phyloP scores from a whole-genome alignment of 2,797 vertebrate genomes.

The Knipowitschia caucasica region DNA sequence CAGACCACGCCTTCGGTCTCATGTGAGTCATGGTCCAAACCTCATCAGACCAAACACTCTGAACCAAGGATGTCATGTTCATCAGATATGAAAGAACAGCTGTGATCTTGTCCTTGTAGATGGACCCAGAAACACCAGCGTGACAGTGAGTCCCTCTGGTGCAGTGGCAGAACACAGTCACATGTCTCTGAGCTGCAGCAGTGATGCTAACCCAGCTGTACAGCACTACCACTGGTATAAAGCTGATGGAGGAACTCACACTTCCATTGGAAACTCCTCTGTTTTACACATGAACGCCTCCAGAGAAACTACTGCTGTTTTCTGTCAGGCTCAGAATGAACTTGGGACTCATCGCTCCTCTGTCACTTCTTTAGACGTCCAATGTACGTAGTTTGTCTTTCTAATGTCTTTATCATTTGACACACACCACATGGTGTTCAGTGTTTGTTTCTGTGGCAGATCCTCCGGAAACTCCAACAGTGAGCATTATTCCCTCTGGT shows the following conservation, averaged over 20 bases:
- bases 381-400: not conserved
- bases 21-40: not conserved
- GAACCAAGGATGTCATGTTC: too few species aligned
- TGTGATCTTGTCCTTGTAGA: slow-evolving; percentile 5
- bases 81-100: too few species aligned
- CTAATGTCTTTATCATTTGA: not conserved
- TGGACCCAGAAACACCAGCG: slow-evolving; percentile 2
- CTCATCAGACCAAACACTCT: too few species aligned
- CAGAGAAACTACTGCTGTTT: not conserved
- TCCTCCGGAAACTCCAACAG: not conserved
- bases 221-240: slow-evolving; percentile 6
- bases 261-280: not conserved
- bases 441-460: not conserved
- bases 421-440: not conserved
- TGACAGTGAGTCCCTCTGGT: slow-evolving; percentile 2
- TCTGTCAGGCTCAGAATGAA: not conserved
- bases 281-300: slow-evolving; percentile 3
- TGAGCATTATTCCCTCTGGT: slow-evolving; percentile 10
- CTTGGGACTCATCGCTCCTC: not conserved
- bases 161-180: slow-evolving; percentile 3
- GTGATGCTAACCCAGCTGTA: slow-evolving; percentile 7
- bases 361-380: not conserved
- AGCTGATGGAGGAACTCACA: slow-evolving; percentile 5
- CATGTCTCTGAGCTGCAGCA: slow-evolving; percentile 20
- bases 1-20: not conserved